phyloP scores from a whole-genome alignment of 2,113 vertebrate genomes.

The Panthera uncia region DNA sequence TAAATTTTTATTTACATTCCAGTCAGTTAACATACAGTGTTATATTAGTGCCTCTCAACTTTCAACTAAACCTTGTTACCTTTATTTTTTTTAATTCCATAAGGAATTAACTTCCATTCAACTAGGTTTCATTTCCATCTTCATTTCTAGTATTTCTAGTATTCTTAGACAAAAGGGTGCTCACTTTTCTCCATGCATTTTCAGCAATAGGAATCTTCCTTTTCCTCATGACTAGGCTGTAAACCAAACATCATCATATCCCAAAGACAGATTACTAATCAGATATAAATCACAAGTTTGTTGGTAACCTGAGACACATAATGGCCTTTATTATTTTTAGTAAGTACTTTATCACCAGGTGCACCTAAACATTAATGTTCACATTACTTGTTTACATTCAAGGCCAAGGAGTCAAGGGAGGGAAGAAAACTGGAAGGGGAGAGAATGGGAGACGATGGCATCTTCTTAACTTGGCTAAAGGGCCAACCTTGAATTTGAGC shows the following conservation, averaged over 20 bases:
- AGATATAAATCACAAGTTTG: background rate
- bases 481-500: background rate
- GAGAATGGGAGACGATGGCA: background rate
- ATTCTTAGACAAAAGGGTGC: background rate
- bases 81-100: background rate
- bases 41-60: background rate
- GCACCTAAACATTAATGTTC: background rate
- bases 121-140: background rate
- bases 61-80: background rate
- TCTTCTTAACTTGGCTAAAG: background rate
- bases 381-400: background rate
- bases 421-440: background rate
- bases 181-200: background rate
- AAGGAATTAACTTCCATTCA: background rate
- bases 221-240: background rate
- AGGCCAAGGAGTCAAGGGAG: background rate
- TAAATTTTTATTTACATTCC: background rate
- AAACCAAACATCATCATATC: background rate
- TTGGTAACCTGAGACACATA: background rate
- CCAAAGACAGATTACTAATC: background rate
- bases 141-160: background rate
- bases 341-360: background rate
- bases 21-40: background rate
- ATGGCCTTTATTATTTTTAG: background rate
- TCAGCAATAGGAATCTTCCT: background rate